Evolutionary conservation across 2,113 vertebrate genomes (phyloP), one percentile per base, ranked within the genome.

Genomic region (Labeo catla): DNA sequence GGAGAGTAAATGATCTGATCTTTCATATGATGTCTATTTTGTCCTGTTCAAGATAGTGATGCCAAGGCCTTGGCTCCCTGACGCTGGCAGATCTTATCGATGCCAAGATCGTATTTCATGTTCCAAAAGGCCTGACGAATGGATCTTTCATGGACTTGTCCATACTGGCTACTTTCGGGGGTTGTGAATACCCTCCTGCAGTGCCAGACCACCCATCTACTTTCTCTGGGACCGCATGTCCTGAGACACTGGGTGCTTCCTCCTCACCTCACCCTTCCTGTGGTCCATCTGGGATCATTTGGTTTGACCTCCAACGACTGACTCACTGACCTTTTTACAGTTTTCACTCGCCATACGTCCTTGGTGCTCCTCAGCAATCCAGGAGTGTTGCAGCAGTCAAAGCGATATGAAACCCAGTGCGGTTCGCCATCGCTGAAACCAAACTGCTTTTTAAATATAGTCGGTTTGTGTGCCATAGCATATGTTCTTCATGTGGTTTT

Each of bases 181-280:
- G 74, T 66, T 82, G 15, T 59, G 15, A 61, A 39, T 10, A 21
- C 6, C 81, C 49, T 43, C 47, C 68, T 77, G 73, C 66, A 77
- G 39, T 49, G n/a, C 70, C 57, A 91, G 85, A 65, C 90, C 91
- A 86, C 91, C 90, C 86, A 90, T 82, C 47, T 70, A 36, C 47
- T 68, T 50, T 81, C 61, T n/a, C 59, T 81, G 59, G 43, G 84
- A 11, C n/a, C 47, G 77, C 87, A 45, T 87, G 72, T 87, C 61
- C 57, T 28, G 21, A 36, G 50, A 76, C 52, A 12, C 63, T 2
- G 12, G 34, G 34, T 85, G 85, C 77, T 76, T 84, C 73, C 54
- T 84, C 73, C 82, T 89, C 85, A 89, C 84, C 86, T 88, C 91
- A 85, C 2, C 81, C 50, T 43, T 81, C 57, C 74, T 73, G 54